phyloP scores from a whole-genome alignment of 1,140 invertebrate genomes.

The Ruditapes philippinarum region DNA sequence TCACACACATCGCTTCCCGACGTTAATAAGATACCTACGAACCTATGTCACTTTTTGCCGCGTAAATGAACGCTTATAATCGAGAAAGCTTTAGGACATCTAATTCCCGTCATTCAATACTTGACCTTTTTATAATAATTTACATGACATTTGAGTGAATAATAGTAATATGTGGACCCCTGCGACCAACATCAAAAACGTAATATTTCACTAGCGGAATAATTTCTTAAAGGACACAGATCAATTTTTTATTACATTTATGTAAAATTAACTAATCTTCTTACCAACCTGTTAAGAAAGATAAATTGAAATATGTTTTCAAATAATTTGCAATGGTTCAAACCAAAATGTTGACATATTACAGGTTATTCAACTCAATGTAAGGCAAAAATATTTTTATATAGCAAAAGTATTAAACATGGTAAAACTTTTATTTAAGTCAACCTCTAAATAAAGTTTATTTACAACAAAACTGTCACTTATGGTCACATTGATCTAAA shows the following conservation, averaged over 20 bases:
- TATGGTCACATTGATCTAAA: too few species aligned
- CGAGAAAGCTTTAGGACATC: background rate
- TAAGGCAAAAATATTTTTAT: too few species aligned
- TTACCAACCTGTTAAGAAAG: background rate
- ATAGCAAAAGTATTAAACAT: too few species aligned
- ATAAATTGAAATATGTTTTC: background rate
- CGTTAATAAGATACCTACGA: slow-evolving; percentile 1
- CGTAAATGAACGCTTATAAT: background rate
- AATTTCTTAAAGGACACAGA: background rate
- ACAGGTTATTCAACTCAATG: too few species aligned
- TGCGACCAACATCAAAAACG: background rate
- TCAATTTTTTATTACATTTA: background rate
- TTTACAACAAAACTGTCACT: too few species aligned
- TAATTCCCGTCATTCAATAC: background rate
- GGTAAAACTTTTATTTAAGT: too few species aligned
- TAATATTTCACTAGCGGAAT: background rate
- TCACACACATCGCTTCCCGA: slow-evolving; percentile 19
- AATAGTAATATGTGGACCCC: background rate
- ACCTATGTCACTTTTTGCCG: slow-evolving; percentile 14
- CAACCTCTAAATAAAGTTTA: too few species aligned
- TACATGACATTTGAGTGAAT: slow-evolving; percentile 12
- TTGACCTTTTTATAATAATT: slow-evolving; percentile 20
- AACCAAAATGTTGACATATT: too few species aligned
- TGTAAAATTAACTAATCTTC: background rate
- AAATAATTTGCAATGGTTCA: background rate